These are phyloP conservation scores for Caradrina clavipalpis DNA, from an alignment of 2,888 invertebrate species.

Conservation along the genomic window DNA sequence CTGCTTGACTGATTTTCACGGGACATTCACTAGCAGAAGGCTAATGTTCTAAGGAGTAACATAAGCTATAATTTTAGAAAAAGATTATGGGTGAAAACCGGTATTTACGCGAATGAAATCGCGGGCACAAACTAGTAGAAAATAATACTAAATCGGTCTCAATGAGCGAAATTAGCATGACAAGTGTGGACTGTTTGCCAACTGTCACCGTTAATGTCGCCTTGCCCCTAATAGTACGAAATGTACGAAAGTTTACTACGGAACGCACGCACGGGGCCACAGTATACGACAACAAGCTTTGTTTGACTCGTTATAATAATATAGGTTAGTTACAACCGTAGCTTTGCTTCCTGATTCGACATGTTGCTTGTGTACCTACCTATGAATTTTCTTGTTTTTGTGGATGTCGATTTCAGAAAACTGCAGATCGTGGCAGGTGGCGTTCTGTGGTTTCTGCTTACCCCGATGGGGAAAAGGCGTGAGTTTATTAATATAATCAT, in stretches of 20 bases:
- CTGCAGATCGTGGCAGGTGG: too few species aligned
- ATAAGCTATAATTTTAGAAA: too few species aligned
- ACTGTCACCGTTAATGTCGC: constrained; percentile 53
- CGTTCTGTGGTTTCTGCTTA: too few species aligned
- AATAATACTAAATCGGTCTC: neutral
- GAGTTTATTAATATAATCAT: too few species aligned
- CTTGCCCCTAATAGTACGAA: constrained; percentile 32
- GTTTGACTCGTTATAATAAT: constrained; percentile 38
- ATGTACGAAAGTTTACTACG: constrained; percentile 30
- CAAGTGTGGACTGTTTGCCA: constrained; percentile 37
- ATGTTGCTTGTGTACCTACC: constrained; percentile 2
- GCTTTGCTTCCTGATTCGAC: constrained; percentile 37
- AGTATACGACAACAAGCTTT: constrained; percentile 44
- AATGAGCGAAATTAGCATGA: constrained; percentile 30
- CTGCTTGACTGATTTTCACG: too few species aligned
- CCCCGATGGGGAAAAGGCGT: too few species aligned
- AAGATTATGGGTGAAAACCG: too few species aligned
- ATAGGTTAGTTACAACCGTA: constrained; percentile 39
- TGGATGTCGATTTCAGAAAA: too few species aligned
- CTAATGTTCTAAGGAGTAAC: too few species aligned
- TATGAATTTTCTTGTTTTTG: constrained; percentile 7
- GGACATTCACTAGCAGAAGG: too few species aligned
- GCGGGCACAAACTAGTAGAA: neutral
- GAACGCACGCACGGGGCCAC: constrained; percentile 37
- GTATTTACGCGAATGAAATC: too few species aligned